These are phyloP conservation scores for Enhydra lutris DNA, from an alignment of 2,113 vertebrate genomes.

Conservation along the genomic window DNA sequence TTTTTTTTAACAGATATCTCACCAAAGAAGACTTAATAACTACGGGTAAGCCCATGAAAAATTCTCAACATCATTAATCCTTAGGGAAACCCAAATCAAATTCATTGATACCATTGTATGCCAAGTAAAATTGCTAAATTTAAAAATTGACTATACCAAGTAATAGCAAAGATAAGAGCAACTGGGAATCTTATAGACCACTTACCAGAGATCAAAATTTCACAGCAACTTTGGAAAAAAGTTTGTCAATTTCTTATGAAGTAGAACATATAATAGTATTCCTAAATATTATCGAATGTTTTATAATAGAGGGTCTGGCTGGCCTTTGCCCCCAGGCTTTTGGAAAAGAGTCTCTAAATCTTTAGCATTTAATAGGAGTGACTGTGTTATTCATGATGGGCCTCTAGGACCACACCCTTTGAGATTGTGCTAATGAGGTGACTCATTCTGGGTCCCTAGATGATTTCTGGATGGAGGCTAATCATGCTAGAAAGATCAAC, in stretches of 20 bases:
- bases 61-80: background rate
- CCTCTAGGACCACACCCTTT: background rate
- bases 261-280: background rate
- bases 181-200: background rate
- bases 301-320: background rate
- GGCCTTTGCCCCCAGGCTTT: background rate
- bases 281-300: background rate
- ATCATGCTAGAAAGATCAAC: background rate
- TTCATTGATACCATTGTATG: background rate
- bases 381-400: background rate
- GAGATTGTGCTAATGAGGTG: background rate
- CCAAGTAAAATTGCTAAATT: background rate
- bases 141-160: background rate
- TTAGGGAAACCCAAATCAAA: background rate
- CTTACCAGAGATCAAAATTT: background rate
- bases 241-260: background rate
- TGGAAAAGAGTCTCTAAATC: background rate
- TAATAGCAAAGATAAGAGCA: background rate
- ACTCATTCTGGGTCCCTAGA: background rate
- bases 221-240: background rate
- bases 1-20: background rate
- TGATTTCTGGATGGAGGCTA: background rate
- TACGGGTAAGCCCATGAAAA: background rate
- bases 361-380: background rate
- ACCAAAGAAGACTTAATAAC: background rate